phyloP scores from a whole-genome alignment of 2,888 invertebrate species.

The Alloplasta piceator region DNA sequence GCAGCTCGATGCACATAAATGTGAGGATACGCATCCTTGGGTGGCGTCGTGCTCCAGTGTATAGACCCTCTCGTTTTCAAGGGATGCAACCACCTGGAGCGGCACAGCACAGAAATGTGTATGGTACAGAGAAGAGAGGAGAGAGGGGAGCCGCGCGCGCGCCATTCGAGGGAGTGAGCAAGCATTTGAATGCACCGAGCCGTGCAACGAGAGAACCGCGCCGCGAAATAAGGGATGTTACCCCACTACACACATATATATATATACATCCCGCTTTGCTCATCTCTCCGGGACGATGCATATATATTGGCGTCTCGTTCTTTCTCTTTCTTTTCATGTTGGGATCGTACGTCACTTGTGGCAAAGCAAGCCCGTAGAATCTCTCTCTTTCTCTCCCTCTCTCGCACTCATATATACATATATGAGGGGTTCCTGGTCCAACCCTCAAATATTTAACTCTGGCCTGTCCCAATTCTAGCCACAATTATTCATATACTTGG shows the following conservation, averaged over 20 bases:
- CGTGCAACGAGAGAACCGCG: conserved; percentile 80
- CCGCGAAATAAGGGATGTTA: conserved; percentile 81
- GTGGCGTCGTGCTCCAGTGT: conserved; percentile 11
- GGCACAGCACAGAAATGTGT: conserved; percentile 51
- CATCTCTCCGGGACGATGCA: conserved; percentile 48
- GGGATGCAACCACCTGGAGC: conserved; percentile 77
- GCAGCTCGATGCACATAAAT: background rate
- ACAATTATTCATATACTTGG: too few relatives aligned
- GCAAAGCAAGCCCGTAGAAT: conserved; percentile 45
- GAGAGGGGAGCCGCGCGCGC: conserved; percentile 45
- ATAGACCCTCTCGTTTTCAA: conserved; percentile 59
- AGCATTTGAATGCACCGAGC: conserved; percentile 81
- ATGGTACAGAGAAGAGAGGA: conserved; percentile 30
- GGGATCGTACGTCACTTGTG: conserved; percentile 57
- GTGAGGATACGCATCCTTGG: conserved; percentile 13
- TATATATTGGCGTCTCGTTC: conserved; percentile 58
- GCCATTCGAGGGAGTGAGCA: conserved; percentile 78
- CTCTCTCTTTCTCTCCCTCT: conserved; percentile 19
- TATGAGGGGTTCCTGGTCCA: too few relatives aligned
- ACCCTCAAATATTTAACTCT: too few relatives aligned
- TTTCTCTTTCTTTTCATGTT: conserved; percentile 61
- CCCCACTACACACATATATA: conserved; percentile 65
- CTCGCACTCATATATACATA: conserved; percentile 2
- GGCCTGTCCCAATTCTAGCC: too few relatives aligned
- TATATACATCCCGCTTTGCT: conserved; percentile 47